Evolutionary conservation across 1,140 invertebrate genomes (phyloP).

Genomic region (Diuraphis noxia): DNA sequence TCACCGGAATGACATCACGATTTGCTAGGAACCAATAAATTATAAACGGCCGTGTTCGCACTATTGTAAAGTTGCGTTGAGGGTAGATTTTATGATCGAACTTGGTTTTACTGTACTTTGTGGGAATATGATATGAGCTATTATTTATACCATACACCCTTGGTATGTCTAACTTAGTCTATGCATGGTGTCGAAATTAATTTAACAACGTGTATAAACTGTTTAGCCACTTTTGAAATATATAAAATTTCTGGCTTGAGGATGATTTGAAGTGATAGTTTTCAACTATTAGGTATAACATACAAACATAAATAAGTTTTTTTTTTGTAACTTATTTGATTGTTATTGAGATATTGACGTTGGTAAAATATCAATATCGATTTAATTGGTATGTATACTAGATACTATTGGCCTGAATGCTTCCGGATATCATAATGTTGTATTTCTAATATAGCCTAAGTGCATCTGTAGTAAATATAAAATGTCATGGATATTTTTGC

Average conservation of each 20-base stretch:
- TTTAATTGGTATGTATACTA: not conserved
- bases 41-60: not conserved
- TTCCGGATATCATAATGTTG: not conserved
- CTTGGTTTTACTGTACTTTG: conserved; percentile 9
- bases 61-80: conserved; percentile 1
- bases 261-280: not conserved
- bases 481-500: not conserved
- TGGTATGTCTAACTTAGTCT: not conserved
- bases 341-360: not conserved
- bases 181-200: not conserved
- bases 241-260: not conserved
- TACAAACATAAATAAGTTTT: not conserved
- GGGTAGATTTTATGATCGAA: conserved; percentile 39
- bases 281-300: not conserved
- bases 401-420: not conserved
- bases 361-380: not conserved
- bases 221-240: not conserved
- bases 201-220: not conserved
- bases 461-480: too few species aligned
- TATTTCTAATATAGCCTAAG: not conserved
- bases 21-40: not conserved
- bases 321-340: not conserved
- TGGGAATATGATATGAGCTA: not conserved
- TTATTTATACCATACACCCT: not conserved
- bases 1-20: not conserved